Percentiles rank a stretch among this genome's conserved stretches.
phyloP scores from a whole-genome alignment of 2,888 invertebrate species.

The Embidobia sp. region DNA sequence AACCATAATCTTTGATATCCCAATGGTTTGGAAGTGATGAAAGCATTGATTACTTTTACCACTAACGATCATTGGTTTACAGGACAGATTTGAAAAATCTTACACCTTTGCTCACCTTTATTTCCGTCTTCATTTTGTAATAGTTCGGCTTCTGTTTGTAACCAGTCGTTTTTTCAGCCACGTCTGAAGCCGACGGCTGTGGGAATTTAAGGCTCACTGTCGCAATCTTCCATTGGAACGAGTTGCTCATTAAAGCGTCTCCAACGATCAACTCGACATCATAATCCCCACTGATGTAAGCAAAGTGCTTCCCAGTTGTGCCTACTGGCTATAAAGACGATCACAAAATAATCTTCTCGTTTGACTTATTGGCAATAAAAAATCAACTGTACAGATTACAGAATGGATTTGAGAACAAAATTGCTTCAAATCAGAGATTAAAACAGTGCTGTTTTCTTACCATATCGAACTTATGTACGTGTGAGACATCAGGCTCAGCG shows the following conservation, averaged over 20 bases:
- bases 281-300: slow-evolving; percentile 89
- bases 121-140: slow-evolving; percentile 84
- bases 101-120: slow-evolving; percentile 84
- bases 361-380: slow-evolving; percentile 1
- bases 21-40: slow-evolving; percentile 80
- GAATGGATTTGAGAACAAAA: no score
- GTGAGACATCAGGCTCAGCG: slow-evolving; percentile 91
- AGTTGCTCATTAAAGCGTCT: slow-evolving; percentile 94
- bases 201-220: slow-evolving; percentile 89
- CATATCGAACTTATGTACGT: slow-evolving; percentile 95
- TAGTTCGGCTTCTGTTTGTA: slow-evolving; percentile 75
- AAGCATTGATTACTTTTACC: slow-evolving; percentile 69
- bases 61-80: slow-evolving; percentile 78
- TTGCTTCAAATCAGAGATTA: no score
- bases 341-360: not conserved
- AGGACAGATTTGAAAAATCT: no score
- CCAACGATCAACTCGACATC: slow-evolving; percentile 93
- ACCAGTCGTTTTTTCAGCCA: slow-evolving; percentile 72
- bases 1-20: slow-evolving; percentile 71
- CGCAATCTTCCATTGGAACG: slow-evolving; percentile 93
- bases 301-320: slow-evolving; percentile 90
- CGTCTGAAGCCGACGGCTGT: slow-evolving; percentile 71
- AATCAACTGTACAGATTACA: not conserved
- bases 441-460: no score
- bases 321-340: slow-evolving; percentile 86